Conservation (phyloP, 2,888 invertebrate genomes). For the Oscheius myriophilus region DNA sequence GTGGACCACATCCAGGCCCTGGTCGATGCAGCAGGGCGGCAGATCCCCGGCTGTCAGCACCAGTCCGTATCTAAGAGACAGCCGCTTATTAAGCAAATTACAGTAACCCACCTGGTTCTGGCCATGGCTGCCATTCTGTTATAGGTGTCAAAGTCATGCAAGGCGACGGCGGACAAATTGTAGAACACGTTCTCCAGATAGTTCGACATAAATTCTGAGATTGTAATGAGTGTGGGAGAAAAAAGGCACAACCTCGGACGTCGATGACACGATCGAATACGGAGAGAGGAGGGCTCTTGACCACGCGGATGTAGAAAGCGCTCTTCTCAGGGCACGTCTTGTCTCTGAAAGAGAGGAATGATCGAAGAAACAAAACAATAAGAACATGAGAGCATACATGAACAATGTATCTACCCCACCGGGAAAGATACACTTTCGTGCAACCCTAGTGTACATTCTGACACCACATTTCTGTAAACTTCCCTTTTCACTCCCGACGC, state of each 20-base stretch:
- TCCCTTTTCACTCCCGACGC: no score
- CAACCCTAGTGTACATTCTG: no score
- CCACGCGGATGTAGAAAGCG: slow-evolving; percentile 21
- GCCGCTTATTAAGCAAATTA: slow-evolving; percentile 1
- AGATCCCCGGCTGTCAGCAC: slow-evolving; percentile 84
- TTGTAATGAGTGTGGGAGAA: background rate
- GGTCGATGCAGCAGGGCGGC: slow-evolving; percentile 94
- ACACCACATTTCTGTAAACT: no score
- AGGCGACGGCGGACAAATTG: slow-evolving; percentile 93
- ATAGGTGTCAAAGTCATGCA: slow-evolving; percentile 97
- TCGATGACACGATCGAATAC: slow-evolving; percentile 41
- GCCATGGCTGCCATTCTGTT: slow-evolving; percentile 95
- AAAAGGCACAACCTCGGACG: slow-evolving; percentile 41
- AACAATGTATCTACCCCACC: no score
- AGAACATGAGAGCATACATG: no score
- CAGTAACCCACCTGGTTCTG: slow-evolving; percentile 62
- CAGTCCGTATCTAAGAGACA: slow-evolving; percentile 52
- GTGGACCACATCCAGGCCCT: slow-evolving; percentile 93
- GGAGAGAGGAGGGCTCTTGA: slow-evolving; percentile 36
- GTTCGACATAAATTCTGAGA: slow-evolving; percentile 78
- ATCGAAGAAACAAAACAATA: no score
- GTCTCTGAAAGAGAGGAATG: slow-evolving; percentile 28
- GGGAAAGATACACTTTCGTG: no score
- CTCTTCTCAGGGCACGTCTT: slow-evolving; percentile 27
- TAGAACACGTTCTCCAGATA: slow-evolving; percentile 92